These are phyloP conservation scores for Elgaria multicarinata DNA, from an alignment of 2,113 vertebrate genomes.

Conservation along the genomic window DNA sequence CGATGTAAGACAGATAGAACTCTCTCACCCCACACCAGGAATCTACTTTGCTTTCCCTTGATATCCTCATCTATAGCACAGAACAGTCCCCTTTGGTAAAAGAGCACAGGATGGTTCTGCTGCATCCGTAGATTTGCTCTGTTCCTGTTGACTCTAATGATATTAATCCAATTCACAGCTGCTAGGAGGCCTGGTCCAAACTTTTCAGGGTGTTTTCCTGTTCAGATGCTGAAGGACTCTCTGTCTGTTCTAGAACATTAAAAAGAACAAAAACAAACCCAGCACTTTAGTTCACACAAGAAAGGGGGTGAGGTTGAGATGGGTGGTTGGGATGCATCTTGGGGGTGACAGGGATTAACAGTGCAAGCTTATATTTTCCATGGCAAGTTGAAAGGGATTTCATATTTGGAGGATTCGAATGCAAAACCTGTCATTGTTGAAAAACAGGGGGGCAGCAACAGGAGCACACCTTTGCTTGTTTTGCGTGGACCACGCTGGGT, in stretches of 20 bases:
- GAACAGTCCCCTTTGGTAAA: too few relatives aligned
- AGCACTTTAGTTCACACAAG: neutral
- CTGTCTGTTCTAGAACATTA: neutral
- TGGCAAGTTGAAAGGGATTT: neutral
- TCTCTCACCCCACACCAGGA: too few relatives aligned
- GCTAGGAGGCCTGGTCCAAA: neutral
- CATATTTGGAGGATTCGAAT: neutral
- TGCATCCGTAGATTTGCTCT: neutral
- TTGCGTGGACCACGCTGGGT: neutral
- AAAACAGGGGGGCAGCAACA: neutral
- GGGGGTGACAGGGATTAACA: neutral
- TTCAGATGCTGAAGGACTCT: neutral
- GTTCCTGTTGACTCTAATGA: neutral
- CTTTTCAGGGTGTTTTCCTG: neutral
- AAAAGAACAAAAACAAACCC: neutral
- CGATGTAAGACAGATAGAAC: too few relatives aligned
- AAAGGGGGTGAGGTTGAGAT: neutral
- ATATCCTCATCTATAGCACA: neutral
- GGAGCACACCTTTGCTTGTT: neutral
- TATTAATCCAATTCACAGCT: neutral
- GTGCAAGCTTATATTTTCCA: neutral
- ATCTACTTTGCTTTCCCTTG: neutral
- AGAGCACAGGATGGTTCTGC: neutral
- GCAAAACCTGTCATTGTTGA: neutral
- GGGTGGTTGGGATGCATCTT: neutral